Base-by-base conservation (phyloP, 1,140 invertebrate species). In the Drosophila suzukii region DNA sequence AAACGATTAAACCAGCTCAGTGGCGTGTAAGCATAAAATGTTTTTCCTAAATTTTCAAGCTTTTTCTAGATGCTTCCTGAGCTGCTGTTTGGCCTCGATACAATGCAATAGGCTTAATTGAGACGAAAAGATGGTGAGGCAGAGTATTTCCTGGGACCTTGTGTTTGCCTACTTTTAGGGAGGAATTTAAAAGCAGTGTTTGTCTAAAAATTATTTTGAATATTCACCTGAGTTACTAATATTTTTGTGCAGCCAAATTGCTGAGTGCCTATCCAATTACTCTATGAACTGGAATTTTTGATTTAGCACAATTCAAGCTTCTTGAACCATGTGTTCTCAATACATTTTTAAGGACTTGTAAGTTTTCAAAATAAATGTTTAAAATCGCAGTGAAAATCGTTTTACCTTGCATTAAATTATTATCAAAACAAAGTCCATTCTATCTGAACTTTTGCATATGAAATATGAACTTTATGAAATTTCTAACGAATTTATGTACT, bases 21-120 rank as follows among this genome's bases (percentile, higher is more conserved):
- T 72, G 47, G 60, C 63, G 39, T 53, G 56, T 61, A 34, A 53
- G 67, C 68, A 50, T 61, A 54, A 73, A 73, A 73, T 73, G 67
- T 73, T 73, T 68, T 70, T 57, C 67, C 36, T 20, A 50, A 49
- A 58, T 41, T 53, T 68, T 15, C 50, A 56, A 46, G 49, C 32
- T 46, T 36, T 70, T 63, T 39, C 10, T 4, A 43, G 6, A 58
- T 17, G 38, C 13, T 15, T 66, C 8, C 30, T 20, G 27, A 24
- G 17, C 32, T 39, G 46, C 51, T 56, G 24, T 49, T 67, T 55
- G 20, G 17, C 17, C 27, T 15, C 36, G 11, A 70, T 56, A 70
- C 67, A 71, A 71, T 71, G 44, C 43, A 1, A 20, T 12, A 12
- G 27, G 51, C 46, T 36, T 55, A 70, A 70, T 70, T 39, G 50